Conservation (phyloP, 37 sponge, comb jelly and placozoan species). For the Lycopodina hypogea region DNA sequence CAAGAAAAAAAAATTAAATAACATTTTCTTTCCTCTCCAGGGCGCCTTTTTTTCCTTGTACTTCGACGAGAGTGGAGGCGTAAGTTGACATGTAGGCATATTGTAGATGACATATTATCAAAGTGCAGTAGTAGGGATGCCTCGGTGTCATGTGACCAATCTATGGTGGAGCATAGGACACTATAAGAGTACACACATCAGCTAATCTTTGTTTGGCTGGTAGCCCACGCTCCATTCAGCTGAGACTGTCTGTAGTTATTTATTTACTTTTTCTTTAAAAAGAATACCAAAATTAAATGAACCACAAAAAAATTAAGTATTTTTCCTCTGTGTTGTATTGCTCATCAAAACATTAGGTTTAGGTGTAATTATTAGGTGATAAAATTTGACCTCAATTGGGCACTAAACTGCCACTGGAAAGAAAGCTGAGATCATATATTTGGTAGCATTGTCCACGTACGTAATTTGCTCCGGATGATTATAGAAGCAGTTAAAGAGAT, state of each 20-base stretch:
- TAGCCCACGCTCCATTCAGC: neutral
- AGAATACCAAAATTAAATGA: neutral
- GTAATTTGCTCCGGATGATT: no score
- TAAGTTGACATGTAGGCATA: conserved; percentile 24
- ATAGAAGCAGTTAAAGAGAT: no score
- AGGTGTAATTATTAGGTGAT: no score
- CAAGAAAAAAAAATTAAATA: no score
- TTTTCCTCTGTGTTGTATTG: no score
- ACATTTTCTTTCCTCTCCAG: conserved; percentile 22
- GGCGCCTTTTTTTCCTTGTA: conserved; percentile 57
- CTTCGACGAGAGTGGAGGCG: conserved; percentile 63
- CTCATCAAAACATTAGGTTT: no score
- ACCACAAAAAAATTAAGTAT: no score
- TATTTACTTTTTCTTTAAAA: neutral
- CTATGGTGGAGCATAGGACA: neutral
- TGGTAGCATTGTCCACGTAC: no score
- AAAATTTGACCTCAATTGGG: no score
- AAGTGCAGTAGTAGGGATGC: neutral
- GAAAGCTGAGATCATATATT: no score
- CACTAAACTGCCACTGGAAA: no score
- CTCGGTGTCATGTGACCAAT: neutral
- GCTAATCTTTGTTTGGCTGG: no score
- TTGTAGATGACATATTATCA: neutral
- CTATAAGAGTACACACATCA: neutral
- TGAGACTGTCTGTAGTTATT: neutral